Evolutionary conservation across 2,113 vertebrate species (phyloP).

Genomic region (Cairina moschata): DNA sequence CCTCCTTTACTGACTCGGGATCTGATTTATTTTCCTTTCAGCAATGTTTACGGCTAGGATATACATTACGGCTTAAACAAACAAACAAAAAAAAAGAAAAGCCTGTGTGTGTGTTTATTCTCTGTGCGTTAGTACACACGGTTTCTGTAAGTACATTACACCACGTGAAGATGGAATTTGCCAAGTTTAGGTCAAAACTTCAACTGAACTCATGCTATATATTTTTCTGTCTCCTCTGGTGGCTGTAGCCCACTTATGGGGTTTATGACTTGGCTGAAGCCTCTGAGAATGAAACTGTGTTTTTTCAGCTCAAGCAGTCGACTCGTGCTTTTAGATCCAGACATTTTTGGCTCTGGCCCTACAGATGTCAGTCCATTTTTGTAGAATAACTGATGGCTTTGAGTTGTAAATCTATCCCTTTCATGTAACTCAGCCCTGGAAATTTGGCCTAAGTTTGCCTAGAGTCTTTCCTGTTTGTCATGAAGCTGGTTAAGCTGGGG

Average conservation of each 20-base stretch:
- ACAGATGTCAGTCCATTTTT: conserved; percentile 37
- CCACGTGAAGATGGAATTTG: conserved; percentile 27
- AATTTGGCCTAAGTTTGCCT: not conserved
- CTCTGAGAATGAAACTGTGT: conserved; percentile 36
- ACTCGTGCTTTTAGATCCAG: conserved; percentile 58
- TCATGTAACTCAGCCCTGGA: not conserved
- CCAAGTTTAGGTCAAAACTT: conserved; percentile 57
- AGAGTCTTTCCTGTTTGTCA: not conserved
- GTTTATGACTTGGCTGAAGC: conserved; percentile 62
- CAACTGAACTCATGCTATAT: not conserved
- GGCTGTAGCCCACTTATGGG: conserved; percentile 33
- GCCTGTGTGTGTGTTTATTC: not conserved
- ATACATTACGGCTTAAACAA: conserved; percentile 30
- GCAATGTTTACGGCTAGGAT: conserved; percentile 42
- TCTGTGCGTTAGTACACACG: not conserved
- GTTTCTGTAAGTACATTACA: not conserved
- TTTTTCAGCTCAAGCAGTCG: conserved; percentile 53
- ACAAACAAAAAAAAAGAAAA: conserved; percentile 3
- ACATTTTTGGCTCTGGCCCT: conserved; percentile 38
- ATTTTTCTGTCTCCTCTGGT: conserved; percentile 46
- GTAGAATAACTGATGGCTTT: conserved; percentile 43
- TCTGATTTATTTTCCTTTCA: conserved; percentile 41
- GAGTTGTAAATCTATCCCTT: conserved; percentile 51
- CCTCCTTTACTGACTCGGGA: not conserved
- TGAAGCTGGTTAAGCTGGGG: not conserved